A percentile compares a stretch with the other conserved stretches of the same genome.
phyloP scores from a whole-genome alignment of 2,797 vertebrate species.

The Sphenopsis melanotis region DNA sequence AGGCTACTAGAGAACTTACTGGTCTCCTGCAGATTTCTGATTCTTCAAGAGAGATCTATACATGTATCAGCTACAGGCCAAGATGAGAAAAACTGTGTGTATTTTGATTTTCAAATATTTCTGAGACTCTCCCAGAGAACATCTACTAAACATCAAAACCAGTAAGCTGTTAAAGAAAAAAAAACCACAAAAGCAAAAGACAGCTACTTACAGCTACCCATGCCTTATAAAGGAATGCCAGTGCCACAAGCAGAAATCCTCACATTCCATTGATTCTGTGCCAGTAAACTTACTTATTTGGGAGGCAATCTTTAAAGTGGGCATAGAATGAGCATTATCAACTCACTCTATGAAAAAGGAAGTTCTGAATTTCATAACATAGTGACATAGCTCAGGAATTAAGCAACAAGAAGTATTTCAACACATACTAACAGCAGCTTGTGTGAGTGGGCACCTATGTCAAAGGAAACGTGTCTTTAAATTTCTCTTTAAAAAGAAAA shows the following conservation, averaged over 20 bases:
- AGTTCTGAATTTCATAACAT: constrained; percentile 57
- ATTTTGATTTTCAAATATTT: neutral
- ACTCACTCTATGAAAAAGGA: constrained; percentile 28
- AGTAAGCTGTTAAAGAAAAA: neutral
- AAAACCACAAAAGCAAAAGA: neutral
- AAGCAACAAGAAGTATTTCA: constrained; percentile 40
- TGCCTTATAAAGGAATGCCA: neutral
- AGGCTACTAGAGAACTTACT: neutral
- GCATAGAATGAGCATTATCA: neutral
- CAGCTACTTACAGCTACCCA: constrained; percentile 62
- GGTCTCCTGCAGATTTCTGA: neutral
- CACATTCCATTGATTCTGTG: neutral
- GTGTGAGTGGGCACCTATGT: neutral
- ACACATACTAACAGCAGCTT: neutral
- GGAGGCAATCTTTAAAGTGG: neutral
- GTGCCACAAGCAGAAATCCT: neutral
- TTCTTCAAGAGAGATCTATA: neutral
- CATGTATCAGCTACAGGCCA: neutral
- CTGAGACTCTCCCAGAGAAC: neutral
- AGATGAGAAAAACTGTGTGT: neutral
- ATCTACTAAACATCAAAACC: neutral
- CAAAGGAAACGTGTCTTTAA: neutral
- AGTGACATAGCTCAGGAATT: constrained; percentile 49
- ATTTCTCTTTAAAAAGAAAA: neutral
- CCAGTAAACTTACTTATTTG: neutral